Base-by-base conservation (phyloP, 64 coral and sea anemone genomes). In the Trachythela sp. region DNA sequence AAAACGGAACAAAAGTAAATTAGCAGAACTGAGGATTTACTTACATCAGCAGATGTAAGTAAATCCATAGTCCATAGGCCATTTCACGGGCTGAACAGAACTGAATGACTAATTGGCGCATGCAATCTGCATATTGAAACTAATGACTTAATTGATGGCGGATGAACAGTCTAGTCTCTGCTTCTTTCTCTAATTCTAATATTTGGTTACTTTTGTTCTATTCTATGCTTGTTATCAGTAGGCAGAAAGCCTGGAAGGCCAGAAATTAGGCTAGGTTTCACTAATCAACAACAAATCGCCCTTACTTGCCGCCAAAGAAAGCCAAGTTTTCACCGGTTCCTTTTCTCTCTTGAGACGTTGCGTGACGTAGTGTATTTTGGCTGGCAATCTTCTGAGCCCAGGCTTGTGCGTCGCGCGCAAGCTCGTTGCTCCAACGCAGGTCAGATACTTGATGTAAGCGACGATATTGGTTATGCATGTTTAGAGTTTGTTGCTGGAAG, bases 341-440 rank as follows among this genome's bases (percentile, higher is more conserved):
- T 27, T 59, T 94, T 17, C 75, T 80, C 18, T 80, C 75, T 80
- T 80, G 33, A 3, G 75, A 80, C 3, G 88, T 89, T 2, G 54
- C 91, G 36, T 94, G 94, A 54, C 89, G 89, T 4, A 99, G 86
- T 36, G 39, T 48, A 1, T 86, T 92, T 13, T 92, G 88, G 36
- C 94, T 90, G 13, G 95, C 93, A 26, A 94, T 84, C 72, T 94
- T 91, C 84, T 94, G 51, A 36, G 96, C 96, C 96, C 96, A 99
- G 40, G 84, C 92, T 40, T 99, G 92, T 6, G 96, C 96, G 39
- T 93, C 93, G 48, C 86, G 94, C 8, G 94, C 96, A 10, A 99
- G 67, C 27, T 89, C 43, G 26, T 92, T 91, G 20, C 93, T 94
- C 96, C 96, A 99, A 30, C 60, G 92, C 13, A 99, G 14, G 8